These are phyloP conservation scores for Drymonia ruficornis DNA, from an alignment of 2,888 invertebrate genomes.

Conservation along the genomic window DNA sequence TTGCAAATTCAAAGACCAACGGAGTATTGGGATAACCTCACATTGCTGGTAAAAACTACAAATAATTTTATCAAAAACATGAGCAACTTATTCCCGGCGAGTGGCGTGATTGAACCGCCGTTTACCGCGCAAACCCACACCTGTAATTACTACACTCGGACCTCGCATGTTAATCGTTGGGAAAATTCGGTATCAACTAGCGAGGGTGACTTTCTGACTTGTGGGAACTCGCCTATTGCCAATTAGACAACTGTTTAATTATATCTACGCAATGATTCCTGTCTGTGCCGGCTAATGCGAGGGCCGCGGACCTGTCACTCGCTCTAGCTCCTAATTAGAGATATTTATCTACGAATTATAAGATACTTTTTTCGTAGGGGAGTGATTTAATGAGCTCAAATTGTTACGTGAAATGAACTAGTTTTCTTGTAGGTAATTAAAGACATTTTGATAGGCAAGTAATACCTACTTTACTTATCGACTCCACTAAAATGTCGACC, in stretches of 20 bases:
- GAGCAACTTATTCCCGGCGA: constrained; percentile 1
- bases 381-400: constrained; percentile 59
- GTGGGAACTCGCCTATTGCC: constrained; percentile 82
- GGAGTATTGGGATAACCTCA: too few relatives aligned
- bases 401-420: constrained; percentile 44
- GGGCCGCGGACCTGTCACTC: constrained; percentile 48
- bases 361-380: constrained; percentile 51
- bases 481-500: too few relatives aligned
- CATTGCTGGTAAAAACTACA: too few relatives aligned
- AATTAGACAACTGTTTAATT: constrained; percentile 82
- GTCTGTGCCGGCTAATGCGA: constrained; percentile 56
- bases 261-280: constrained; percentile 60
- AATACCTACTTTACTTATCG: too few relatives aligned
- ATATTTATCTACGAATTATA: constrained; percentile 63
- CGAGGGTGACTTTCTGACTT: constrained; percentile 77
- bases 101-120: constrained; percentile 61
- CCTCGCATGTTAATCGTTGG: constrained; percentile 75
- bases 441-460: constrained; percentile 12
- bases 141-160: constrained; percentile 63
- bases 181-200: constrained; percentile 68
- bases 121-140: constrained; percentile 59
- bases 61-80: neutral
- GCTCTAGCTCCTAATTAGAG: constrained; percentile 57
- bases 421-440: constrained; percentile 50
- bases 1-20: too few relatives aligned